Conservation (phyloP, 2,888 invertebrate species). For the Pegoplata infirma region DNA sequence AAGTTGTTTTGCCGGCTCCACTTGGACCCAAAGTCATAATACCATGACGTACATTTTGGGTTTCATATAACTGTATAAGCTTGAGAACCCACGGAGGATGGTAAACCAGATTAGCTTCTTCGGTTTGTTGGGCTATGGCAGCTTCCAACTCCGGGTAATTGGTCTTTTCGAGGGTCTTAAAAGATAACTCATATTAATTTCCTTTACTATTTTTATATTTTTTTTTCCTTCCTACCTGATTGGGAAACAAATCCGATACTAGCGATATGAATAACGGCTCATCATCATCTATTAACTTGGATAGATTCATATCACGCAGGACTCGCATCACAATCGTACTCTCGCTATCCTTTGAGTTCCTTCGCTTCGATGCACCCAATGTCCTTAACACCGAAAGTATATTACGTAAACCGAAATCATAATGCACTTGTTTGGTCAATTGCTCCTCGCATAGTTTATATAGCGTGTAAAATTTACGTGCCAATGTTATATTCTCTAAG, state of each 20-base stretch:
- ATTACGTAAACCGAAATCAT: slow-evolving; percentile 97
- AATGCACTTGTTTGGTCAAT: slow-evolving; percentile 97
- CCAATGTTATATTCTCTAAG: slow-evolving; percentile 94
- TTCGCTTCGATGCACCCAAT: slow-evolving; percentile 93
- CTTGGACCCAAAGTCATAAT: slow-evolving; percentile 97
- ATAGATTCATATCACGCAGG: slow-evolving; percentile 97
- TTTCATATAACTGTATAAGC: slow-evolving; percentile 96
- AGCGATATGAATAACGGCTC: slow-evolving; percentile 98
- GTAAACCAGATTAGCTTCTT: slow-evolving; percentile 88
- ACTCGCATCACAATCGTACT: slow-evolving; percentile 98
- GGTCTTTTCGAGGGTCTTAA: slow-evolving; percentile 89
- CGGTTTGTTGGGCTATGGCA: slow-evolving; percentile 91
- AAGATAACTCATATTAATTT: neutral
- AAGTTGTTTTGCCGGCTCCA: slow-evolving; percentile 96
- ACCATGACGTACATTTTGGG: slow-evolving; percentile 95
- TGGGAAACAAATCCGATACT: slow-evolving; percentile 97
- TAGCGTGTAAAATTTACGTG: slow-evolving; percentile 96
- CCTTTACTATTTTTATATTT: neutral
- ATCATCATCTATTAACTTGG: slow-evolving; percentile 97
- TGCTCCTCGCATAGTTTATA: slow-evolving; percentile 99
- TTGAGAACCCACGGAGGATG: slow-evolving; percentile 98
- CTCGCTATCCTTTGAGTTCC: slow-evolving; percentile 94
- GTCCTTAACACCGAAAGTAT: slow-evolving; percentile 96
- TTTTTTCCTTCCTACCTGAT: slow-evolving; percentile 84
- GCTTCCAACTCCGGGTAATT: slow-evolving; percentile 92